Conservation (phyloP, 2,797 vertebrate genomes). For the Microcaecilia unicolor region DNA sequence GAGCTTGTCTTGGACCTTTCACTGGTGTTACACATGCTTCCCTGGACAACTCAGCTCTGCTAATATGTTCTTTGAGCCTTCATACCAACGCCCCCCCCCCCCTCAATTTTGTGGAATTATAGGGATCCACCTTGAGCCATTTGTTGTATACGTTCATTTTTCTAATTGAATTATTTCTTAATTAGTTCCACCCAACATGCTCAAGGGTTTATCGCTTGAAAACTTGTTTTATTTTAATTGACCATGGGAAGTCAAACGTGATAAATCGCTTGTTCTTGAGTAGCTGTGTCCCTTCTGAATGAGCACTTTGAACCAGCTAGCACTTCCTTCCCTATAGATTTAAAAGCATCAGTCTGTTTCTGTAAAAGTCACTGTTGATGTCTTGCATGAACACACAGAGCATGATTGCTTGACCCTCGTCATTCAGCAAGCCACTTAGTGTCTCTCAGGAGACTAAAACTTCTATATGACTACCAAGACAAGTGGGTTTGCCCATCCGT, state of each 20-base stretch:
- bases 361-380: too few relatives aligned
- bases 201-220: background rate
- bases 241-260: conserved; percentile 9
- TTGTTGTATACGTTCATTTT: background rate
- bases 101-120: background rate
- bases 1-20: background rate
- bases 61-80: background rate
- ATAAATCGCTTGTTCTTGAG: background rate
- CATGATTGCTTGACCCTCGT: too few relatives aligned
- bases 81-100: too few relatives aligned
- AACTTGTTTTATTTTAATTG: conserved; percentile 5
- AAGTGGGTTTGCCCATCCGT: too few relatives aligned
- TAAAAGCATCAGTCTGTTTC: too few relatives aligned
- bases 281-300: too few relatives aligned
- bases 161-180: conserved; percentile 2
- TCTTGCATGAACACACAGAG: too few relatives aligned
- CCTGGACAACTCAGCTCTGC: background rate
- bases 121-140: background rate
- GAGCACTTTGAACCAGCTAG: too few relatives aligned
- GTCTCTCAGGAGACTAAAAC: too few relatives aligned
- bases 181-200: conserved; percentile 1
- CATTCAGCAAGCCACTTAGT: too few relatives aligned
- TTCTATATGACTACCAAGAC: too few relatives aligned
- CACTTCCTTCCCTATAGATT: too few relatives aligned
- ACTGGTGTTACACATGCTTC: conserved; percentile 13